phyloP scores from a whole-genome alignment of 2,113 vertebrate species.

The Columbina picui region DNA sequence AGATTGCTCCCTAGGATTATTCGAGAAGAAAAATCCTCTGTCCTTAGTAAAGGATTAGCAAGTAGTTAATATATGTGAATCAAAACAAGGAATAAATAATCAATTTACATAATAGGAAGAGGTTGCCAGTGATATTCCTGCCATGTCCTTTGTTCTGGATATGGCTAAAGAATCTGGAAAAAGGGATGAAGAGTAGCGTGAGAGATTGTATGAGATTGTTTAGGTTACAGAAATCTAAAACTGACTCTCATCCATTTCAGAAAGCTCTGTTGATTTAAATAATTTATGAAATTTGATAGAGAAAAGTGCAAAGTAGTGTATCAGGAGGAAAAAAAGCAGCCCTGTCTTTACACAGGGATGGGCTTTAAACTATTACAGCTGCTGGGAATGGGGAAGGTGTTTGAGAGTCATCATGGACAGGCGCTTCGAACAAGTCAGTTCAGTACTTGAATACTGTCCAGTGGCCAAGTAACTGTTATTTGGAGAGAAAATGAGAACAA shows the following conservation, averaged over 20 bases:
- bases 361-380: neutral
- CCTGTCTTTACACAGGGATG: neutral
- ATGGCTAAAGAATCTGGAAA: neutral
- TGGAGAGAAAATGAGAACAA: neutral
- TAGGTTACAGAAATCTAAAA: neutral
- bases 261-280: neutral
- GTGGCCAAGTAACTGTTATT: neutral
- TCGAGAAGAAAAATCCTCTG: neutral
- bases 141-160: neutral
- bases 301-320: neutral
- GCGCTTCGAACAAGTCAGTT: neutral
- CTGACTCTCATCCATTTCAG: neutral
- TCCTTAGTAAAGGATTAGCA: neutral
- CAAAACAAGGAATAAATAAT: neutral
- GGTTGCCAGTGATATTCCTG: neutral
- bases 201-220: neutral
- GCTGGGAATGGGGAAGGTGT: neutral
- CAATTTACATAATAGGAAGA: neutral
- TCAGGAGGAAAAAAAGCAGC: rapidly evolving
- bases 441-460: neutral
- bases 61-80: neutral
- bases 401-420: neutral
- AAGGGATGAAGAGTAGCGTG: neutral
- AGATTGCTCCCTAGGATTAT: neutral
- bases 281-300: rapidly evolving